Base-by-base conservation (phyloP, 2,888 invertebrate genomes). In the Melanophora roralis region DNA sequence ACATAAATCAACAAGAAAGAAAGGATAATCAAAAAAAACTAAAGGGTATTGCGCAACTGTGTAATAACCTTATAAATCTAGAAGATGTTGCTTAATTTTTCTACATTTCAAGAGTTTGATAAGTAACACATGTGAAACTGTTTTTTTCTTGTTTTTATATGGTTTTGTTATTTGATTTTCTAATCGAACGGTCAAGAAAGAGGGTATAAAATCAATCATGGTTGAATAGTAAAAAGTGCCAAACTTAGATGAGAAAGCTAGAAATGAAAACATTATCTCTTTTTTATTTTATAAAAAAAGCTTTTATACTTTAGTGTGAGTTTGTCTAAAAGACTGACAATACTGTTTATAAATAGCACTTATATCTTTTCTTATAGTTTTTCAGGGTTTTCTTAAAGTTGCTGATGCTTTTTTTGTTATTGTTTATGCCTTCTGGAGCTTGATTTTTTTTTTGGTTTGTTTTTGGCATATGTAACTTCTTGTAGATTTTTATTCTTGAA, bases 31-130 rank as follows among this genome's bases (percentile, higher is more conserved):
- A 14, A 9, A 51, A 14, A 45, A 36, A 53, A 36, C 53, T 14
- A 16, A 49, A 65, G 19, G 43, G 47, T 57, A 38, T 73, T 82
- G 79, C 79, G 72, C 81, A 83, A 84, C 81, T 81, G 82, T 57
- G 76, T 78, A 82, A 82, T 83, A 82, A 81, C 80, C 83, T 78
- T 82, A 77, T 80, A 82, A 81, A 82, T 67, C 67, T 60, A 65
- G 51, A 19, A 7, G 40, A 65, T 67, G 60, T 62, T 49, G 47
- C 55, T 55, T 60, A 27, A 60, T 57, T 53, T 59, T n/a, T 16
- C 1, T 19, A 12, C 45, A 27, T 78, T 47, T 14, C 2, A 5
- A 55, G 34, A 14, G 9, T 57, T 59, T n/a, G 7, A 12, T 1
- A 38, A 14, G 14, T 21, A 74, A 34, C 49, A 49, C 21, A 51